These are phyloP conservation scores for Bellardia bayeri DNA, from an alignment of 2,888 invertebrate species.

Conservation along the genomic window DNA sequence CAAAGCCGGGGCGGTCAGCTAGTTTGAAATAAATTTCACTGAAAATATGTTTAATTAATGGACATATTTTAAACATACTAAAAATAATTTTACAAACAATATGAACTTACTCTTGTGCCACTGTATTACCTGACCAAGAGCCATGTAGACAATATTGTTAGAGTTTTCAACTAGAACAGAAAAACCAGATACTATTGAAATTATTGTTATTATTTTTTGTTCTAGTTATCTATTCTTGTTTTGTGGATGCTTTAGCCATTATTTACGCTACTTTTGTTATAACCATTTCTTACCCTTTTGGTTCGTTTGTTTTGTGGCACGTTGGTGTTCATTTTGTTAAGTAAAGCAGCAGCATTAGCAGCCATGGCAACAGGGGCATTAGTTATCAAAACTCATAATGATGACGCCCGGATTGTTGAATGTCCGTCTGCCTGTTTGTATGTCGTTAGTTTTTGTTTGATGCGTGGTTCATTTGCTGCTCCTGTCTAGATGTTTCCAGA, in stretches of 20 bases:
- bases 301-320: slow-evolving; percentile 28
- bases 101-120: neutral
- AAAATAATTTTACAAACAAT: neutral
- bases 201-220: slow-evolving; percentile 10
- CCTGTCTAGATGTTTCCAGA: slow-evolving; percentile 11
- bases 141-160: slow-evolving; percentile 41
- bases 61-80: neutral
- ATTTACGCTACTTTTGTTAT: slow-evolving; percentile 57
- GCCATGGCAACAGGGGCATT: slow-evolving; percentile 6
- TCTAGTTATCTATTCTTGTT: slow-evolving; percentile 12
- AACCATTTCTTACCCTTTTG: slow-evolving; percentile 53
- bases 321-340: slow-evolving; percentile 57
- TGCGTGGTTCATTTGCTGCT: slow-evolving; percentile 59
- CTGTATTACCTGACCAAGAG: slow-evolving; percentile 26
- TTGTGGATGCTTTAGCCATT: slow-evolving; percentile 44
- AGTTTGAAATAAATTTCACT: too few species aligned
- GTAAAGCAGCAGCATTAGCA: slow-evolving; percentile 43
- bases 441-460: slow-evolving; percentile 48
- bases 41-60: too few species aligned
- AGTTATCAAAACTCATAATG: slow-evolving; percentile 63
- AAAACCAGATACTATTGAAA: slow-evolving; percentile 42
- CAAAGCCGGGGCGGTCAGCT: too few species aligned
- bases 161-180: slow-evolving; percentile 55
- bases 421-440: slow-evolving; percentile 7
- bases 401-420: slow-evolving; percentile 62